Evolutionary conservation across 2,797 vertebrate genomes (phyloP), one percentile per base, ranked within the genome.

Genomic region (Gadopsis bispinosus): DNA sequence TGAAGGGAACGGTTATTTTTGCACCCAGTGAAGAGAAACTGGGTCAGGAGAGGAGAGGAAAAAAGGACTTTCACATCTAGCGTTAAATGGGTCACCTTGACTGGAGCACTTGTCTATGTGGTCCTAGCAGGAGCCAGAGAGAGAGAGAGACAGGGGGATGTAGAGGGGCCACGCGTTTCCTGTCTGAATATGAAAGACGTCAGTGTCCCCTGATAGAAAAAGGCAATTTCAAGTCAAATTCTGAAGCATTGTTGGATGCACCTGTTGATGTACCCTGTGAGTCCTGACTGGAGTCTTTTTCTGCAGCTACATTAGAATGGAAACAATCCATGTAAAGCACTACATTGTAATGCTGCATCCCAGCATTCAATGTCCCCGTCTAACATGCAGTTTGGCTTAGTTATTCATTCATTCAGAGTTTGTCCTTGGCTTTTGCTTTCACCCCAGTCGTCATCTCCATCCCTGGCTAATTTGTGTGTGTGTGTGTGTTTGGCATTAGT

Each of bases 31-130:
- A 90, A 77, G 75, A 81, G 90, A 91, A 94, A 93, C 81, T 93
- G 88, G 94, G 91, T 90, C 93, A 83, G 80, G 59, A 80, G 80
- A 88, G 83, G 79, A 77, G 26, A 26, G 26, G 26, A 87, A 90
- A 63, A 81, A 86, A 90, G 87, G 88, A 91, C 91, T 84, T 91
- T 87, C 83, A 86, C 87, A 85, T 89, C 83, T 50, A 75, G 82
- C 79, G 43, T 84, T 91, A 95, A 95, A 91, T 95, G 80, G 94
- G 95, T 93, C 94, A 94, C 94, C 93, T 94, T 94, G 92, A 93
- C 85, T 82, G 81, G 86, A 90, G 83, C 84, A 66, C 80, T 87
- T 80, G 69, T 81, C 71, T 78, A 45, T 73, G 67, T 84, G 72
- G 81, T 87, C 88, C 87, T 80, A 85, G 88, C 84, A 86, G 77